Conservation (phyloP, 2,797 vertebrate species). For the Simalia tracyae region DNA sequence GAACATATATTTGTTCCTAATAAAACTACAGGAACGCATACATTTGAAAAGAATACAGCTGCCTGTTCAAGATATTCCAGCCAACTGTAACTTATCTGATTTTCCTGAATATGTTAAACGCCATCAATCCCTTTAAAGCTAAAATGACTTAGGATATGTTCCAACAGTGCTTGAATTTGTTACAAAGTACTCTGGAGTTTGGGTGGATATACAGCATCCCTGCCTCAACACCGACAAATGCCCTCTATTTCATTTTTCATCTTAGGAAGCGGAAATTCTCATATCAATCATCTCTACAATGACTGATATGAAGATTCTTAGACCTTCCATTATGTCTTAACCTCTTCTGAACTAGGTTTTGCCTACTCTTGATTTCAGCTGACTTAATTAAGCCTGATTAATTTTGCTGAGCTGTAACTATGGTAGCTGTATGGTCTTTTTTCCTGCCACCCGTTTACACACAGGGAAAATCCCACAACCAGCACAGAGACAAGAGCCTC, state of each 20-base stretch:
- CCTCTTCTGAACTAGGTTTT: background rate
- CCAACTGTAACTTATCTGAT: background rate
- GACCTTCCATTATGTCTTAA: background rate
- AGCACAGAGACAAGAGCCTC: background rate
- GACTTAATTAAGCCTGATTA: background rate
- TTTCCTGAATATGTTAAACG: background rate
- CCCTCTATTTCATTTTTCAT: background rate
- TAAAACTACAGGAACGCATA: background rate
- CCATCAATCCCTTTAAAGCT: background rate
- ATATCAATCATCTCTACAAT: background rate
- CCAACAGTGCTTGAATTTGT: background rate
- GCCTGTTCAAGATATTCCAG: background rate
- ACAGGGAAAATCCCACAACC: background rate
- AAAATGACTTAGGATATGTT: background rate
- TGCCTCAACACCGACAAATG: background rate
- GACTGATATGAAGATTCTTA: background rate
- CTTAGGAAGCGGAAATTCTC: background rate
- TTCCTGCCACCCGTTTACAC: background rate
- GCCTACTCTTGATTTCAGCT: background rate
- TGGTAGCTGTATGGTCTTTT: background rate
- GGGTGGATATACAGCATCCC: background rate
- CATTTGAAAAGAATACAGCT: background rate
- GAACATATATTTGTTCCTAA: background rate
- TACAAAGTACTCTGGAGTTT: background rate
- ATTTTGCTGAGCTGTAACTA: background rate